phyloP scores from a whole-genome alignment of 2,888 invertebrate species.

The Conomelus anceps region DNA sequence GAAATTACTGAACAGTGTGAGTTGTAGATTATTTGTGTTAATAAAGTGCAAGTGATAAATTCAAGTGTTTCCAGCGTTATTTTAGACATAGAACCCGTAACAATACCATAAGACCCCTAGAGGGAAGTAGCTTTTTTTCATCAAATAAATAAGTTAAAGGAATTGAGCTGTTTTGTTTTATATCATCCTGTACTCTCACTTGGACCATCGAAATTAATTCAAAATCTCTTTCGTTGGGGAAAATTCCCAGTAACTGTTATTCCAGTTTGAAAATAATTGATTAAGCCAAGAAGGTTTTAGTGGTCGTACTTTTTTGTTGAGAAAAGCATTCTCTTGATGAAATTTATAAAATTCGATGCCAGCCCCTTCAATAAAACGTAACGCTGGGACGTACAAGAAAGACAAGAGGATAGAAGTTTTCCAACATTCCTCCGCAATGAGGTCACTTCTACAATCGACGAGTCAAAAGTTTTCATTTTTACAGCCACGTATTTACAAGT shows the following conservation, averaged over 20 bases:
- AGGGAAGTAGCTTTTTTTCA: too few relatives aligned
- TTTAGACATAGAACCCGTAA: too few relatives aligned
- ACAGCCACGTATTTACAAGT: not conserved
- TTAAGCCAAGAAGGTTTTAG: not conserved
- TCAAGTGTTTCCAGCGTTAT: too few relatives aligned
- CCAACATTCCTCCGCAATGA: not conserved
- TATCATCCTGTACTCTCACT: not conserved
- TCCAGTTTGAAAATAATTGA: not conserved
- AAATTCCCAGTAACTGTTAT: not conserved
- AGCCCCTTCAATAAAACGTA: not conserved
- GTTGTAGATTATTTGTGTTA: too few relatives aligned
- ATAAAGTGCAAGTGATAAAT: too few relatives aligned
- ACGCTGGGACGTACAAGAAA: not conserved
- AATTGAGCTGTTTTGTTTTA: not conserved
- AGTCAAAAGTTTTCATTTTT: not conserved
- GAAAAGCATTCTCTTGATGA: not conserved
- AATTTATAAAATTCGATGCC: not conserved
- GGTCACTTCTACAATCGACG: not conserved
- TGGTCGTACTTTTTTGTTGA: not conserved
- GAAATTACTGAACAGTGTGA: too few relatives aligned
- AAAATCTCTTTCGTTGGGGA: not conserved
- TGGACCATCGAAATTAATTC: not conserved
- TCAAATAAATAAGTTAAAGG: too few relatives aligned
- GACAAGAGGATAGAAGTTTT: not conserved
- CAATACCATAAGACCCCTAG: too few relatives aligned